These are phyloP conservation scores for Schlechtendalia chinensis DNA, from an alignment of 1,140 invertebrate genomes.

Conservation along the genomic window DNA sequence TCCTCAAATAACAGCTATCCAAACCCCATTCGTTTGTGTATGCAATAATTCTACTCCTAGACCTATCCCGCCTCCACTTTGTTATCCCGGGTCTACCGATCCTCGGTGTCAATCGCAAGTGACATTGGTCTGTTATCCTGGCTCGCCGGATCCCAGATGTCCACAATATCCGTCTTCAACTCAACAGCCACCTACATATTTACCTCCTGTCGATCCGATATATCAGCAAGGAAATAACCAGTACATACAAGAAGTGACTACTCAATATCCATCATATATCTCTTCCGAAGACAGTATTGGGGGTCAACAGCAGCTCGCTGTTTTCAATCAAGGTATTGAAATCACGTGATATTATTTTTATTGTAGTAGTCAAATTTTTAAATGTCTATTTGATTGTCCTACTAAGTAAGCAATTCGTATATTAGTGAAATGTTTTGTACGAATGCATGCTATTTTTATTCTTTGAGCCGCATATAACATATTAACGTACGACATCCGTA, in stretches of 20 bases:
- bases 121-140: conserved; percentile 52
- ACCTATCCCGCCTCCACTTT: conserved; percentile 51
- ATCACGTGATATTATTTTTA: background rate
- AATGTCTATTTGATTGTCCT: too few species aligned
- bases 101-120: conserved; percentile 51
- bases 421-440: too few species aligned
- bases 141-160: conserved; percentile 55
- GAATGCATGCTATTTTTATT: too few species aligned
- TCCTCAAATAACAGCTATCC: conserved; percentile 45
- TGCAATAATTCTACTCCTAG: conserved; percentile 52
- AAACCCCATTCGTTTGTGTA: conserved; percentile 52
- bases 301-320: conserved; percentile 11
- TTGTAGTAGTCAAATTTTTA: too few species aligned
- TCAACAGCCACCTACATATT: conserved; percentile 45
- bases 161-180: conserved; percentile 51
- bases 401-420: too few species aligned
- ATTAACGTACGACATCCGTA: too few species aligned
- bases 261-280: conserved; percentile 11
- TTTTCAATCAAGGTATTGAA: conserved; percentile 38
- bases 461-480: too few species aligned
- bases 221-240: background rate
- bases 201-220: background rate
- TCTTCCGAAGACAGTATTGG: background rate
- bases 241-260: conserved; percentile 15
- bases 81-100: conserved; percentile 54